Conservation (phyloP, 2,113 vertebrate species). For the Dissostichus mawsoni region DNA sequence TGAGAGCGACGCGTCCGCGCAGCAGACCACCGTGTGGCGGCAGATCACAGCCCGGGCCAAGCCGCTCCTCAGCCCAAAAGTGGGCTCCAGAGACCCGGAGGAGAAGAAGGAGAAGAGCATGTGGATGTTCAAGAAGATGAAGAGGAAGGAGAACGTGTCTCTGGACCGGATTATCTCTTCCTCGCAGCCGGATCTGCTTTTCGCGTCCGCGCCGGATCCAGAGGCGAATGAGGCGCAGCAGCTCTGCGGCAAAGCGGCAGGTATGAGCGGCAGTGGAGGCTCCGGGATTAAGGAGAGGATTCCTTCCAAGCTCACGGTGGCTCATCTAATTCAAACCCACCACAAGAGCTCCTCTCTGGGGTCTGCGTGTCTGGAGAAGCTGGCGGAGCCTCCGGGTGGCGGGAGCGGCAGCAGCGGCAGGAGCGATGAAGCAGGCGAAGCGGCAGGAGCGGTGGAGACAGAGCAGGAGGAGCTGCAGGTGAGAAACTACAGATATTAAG, state of each 20-base stretch:
- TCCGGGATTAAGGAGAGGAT: constrained; percentile 57
- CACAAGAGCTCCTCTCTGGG: constrained; percentile 87
- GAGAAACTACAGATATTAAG: not conserved
- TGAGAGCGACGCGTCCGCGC: constrained; percentile 79
- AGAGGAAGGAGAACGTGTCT: constrained; percentile 77
- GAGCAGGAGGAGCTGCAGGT: constrained; percentile 39
- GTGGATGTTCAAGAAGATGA: constrained; percentile 84
- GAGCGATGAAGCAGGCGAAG: not conserved
- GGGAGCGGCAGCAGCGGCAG: not conserved
- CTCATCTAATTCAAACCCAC: constrained; percentile 84
- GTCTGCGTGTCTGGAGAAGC: constrained; percentile 65
- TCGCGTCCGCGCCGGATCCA: constrained; percentile 71
- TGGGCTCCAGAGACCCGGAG: constrained; percentile 76
- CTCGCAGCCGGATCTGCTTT: constrained; percentile 91
- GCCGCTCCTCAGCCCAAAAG: constrained; percentile 77
- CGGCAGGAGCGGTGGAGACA: constrained; percentile 8
- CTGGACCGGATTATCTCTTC: constrained; percentile 90
- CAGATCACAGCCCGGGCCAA: constrained; percentile 87
- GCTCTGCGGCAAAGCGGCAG: constrained; percentile 55
- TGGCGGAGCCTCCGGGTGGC: constrained; percentile 42
- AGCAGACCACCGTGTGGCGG: constrained; percentile 87
- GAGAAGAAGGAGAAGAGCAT: constrained; percentile 70
- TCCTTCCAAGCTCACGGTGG: constrained; percentile 61
- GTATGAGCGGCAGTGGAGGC: constrained; percentile 21
- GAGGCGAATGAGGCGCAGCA: constrained; percentile 61